A percentile compares a stretch with the other conserved stretches of the same genome.
phyloP scores from a whole-genome alignment of 2,797 vertebrate genomes.

The Leuciscus waleckii region DNA sequence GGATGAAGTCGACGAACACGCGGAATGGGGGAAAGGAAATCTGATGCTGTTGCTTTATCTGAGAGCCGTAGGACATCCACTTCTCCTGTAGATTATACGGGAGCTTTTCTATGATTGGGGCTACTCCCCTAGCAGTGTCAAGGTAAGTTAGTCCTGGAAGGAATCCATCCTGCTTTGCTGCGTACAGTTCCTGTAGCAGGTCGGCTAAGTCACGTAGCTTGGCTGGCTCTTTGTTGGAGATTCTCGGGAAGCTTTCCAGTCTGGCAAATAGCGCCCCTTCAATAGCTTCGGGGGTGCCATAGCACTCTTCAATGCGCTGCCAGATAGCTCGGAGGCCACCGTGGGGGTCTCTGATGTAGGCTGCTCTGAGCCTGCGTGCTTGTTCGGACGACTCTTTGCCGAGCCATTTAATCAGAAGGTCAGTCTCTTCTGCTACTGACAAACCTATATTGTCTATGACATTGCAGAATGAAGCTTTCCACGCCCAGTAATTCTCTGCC shows the following conservation, averaged over 20 bases:
- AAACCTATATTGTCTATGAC: too few relatives aligned
- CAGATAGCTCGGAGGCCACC: slow-evolving; percentile 17
- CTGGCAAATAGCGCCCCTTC: background rate
- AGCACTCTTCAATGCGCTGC: slow-evolving; percentile 17
- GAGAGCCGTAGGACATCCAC: background rate
- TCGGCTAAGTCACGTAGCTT: background rate
- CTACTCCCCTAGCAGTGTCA: background rate
- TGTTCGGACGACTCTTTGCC: slow-evolving; percentile 14
- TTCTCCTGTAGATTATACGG: slow-evolving; percentile 20
- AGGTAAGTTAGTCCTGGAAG: background rate
- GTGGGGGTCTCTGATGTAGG: slow-evolving; percentile 1
- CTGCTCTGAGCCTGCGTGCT: slow-evolving; percentile 16
- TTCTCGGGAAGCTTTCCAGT: background rate
- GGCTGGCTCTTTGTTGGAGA: background rate
- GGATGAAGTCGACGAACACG: background rate
- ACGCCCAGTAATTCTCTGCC: too few relatives aligned
- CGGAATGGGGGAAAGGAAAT: background rate
- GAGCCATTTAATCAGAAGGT: slow-evolving; percentile 26
- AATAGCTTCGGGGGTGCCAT: slow-evolving; percentile 15
- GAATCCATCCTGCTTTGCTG: background rate
- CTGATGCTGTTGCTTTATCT: background rate
- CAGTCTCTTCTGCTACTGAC: too few relatives aligned
- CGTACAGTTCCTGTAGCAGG: background rate
- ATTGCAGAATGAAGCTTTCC: too few relatives aligned
- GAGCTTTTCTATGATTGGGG: slow-evolving; percentile 5